Percentiles rank a stretch among this genome's conserved stretches.
phyloP scores from a whole-genome alignment of 2,113 vertebrate genomes.

The Carlito syrichta region DNA sequence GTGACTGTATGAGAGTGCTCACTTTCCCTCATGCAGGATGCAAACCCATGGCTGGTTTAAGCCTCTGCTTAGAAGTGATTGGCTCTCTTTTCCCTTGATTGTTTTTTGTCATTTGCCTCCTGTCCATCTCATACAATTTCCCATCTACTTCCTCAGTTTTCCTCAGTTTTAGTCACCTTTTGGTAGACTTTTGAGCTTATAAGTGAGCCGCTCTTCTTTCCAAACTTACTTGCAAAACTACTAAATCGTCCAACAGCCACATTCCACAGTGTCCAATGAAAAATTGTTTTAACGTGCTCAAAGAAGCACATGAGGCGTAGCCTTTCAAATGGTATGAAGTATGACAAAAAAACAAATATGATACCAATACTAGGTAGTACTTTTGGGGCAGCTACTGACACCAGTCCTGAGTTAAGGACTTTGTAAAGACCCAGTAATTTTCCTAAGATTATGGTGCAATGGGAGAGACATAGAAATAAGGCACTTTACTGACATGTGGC shows the following conservation, averaged over 20 bases:
- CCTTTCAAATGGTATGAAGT: not conserved
- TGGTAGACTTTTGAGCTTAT: not conserved
- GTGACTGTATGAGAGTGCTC: accelerated
- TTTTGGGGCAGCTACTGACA: not conserved
- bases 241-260: not conserved
- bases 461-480: not conserved
- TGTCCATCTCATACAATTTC: not conserved
- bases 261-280: not conserved
- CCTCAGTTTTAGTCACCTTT: not conserved
- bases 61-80: not conserved
- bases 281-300: not conserved
- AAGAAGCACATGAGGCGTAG: not conserved
- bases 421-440: not conserved
- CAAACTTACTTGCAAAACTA: not conserved
- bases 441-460: not conserved
- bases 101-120: not conserved
- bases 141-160: not conserved
- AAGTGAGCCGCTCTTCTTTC: not conserved
- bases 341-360: not conserved
- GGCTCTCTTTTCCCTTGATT: not conserved
- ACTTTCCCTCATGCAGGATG: not conserved
- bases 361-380: not conserved
- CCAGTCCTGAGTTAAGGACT: not conserved
- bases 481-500: not conserved
- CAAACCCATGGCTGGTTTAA: not conserved